Conservation (phyloP, 2,888 invertebrate species). For the Schizotus pectinicornis region DNA sequence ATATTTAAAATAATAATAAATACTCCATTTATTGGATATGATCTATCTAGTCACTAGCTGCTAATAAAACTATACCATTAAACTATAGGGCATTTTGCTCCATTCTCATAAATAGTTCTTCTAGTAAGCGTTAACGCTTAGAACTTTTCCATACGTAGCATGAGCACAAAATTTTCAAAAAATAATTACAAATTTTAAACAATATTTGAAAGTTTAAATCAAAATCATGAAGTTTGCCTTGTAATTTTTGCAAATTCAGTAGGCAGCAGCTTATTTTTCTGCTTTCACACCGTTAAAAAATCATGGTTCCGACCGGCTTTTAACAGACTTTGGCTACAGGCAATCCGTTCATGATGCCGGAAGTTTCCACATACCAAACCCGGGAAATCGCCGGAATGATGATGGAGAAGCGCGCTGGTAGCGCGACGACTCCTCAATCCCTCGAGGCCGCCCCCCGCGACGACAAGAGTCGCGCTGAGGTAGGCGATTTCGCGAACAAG, state of each 20-base stretch:
- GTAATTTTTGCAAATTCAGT: not conserved
- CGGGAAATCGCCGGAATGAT: not conserved
- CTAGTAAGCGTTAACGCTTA: too few species aligned
- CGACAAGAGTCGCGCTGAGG: not conserved
- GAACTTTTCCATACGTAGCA: too few species aligned
- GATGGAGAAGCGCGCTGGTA: not conserved
- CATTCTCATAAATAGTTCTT: too few species aligned
- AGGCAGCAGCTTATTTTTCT: too few species aligned
- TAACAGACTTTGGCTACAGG: not conserved
- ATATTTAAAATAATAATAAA: too few species aligned
- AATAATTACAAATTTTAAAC: too few species aligned
- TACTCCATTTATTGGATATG: too few species aligned
- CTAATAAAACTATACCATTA: too few species aligned
- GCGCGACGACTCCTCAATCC: not conserved
- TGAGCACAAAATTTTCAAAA: too few species aligned
- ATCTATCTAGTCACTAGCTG: too few species aligned
- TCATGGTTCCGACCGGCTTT: not conserved
- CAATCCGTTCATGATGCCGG: constrained; percentile 22
- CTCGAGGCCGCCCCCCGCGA: not conserved
- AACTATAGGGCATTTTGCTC: too few species aligned
- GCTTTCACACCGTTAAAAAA: too few species aligned
- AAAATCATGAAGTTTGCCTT: not conserved
- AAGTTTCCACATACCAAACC: constrained; percentile 14
- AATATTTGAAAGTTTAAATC: not conserved
- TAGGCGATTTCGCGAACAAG: not conserved